Evolutionary conservation across 2,113 vertebrate genomes (phyloP), one percentile per base, ranked within the genome.

Genomic region (Ptilonorhynchus violaceus): DNA sequence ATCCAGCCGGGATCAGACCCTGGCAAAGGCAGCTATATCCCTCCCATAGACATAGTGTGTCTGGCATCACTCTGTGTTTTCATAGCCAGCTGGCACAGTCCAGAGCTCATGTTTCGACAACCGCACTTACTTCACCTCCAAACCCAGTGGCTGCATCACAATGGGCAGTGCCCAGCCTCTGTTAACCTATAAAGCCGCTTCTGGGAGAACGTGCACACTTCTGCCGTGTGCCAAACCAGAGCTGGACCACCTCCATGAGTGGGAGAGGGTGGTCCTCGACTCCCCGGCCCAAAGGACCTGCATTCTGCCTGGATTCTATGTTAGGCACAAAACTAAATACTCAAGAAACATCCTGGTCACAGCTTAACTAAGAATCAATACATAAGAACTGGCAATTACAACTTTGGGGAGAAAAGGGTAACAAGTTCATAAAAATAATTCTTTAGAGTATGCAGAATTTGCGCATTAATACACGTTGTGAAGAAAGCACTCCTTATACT

Each of bases 221-320:
- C 58, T 63, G 47, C 27, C 7, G 1, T 7, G 13, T 47, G 59
- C 30, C 37, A 66, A 89, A 56, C n/a, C 44, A 60, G 41, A 74
- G 33, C 15, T 3, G 2, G 33, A 39, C 5, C 1, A 3, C 4
- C 15, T 69, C 0, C 0, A 8, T 1, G 37, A 39, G 37, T 39
- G 18, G 16, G 24, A 16, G n/a, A 6, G 16, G 10, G 9, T 44
- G 31, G 18, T 10, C n/a, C 47, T 25, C 18, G 30, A 9, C 11
- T 27, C 30, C 46, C 16, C 68, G 67, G 14, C 27, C 12, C 14
- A 1, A 66, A 73, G 13, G n/a, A 52, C 19, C 44, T 69, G 41
- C 11, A 23, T 62, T 64, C 46, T 86, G 37, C 17, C 59, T 37
- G 30, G n/a, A 31, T 85, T 62, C 47, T 50, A 10, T 1, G 0